Evolutionary conservation across 2,888 invertebrate genomes (phyloP).

Genomic region (Dynastes grantii): DNA sequence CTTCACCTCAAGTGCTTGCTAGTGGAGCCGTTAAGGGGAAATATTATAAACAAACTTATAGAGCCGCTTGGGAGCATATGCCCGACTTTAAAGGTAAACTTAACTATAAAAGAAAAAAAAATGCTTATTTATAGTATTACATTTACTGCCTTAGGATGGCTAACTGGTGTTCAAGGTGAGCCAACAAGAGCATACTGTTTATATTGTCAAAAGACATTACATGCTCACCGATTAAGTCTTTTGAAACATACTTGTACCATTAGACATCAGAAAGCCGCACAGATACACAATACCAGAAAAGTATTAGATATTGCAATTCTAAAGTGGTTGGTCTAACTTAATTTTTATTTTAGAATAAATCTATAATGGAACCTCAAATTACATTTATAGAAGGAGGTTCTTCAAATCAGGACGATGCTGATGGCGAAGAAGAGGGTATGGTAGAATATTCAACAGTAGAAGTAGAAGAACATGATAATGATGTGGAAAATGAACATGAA

Average conservation of each 20-base stretch:
- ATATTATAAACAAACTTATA: constrained; percentile 74
- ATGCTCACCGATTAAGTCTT: constrained; percentile 75
- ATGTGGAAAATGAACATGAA: constrained; percentile 60
- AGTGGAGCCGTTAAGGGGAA: constrained; percentile 62
- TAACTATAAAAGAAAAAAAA: background rate
- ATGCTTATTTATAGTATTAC: background rate
- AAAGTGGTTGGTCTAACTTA: background rate
- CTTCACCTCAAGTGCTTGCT: constrained; percentile 56
- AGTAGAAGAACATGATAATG: constrained; percentile 58
- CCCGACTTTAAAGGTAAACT: constrained; percentile 74
- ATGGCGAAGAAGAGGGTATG: constrained; percentile 56
- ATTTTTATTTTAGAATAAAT: constrained; percentile 51
- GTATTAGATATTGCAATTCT: constrained; percentile 53
- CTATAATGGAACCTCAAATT: constrained; percentile 49
- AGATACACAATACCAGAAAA: constrained; percentile 64
- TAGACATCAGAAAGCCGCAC: constrained; percentile 73
- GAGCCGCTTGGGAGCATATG: constrained; percentile 75
- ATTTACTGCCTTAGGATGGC: constrained; percentile 69
- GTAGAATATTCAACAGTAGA: constrained; percentile 54
- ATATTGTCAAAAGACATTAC: constrained; percentile 74
- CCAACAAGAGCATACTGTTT: constrained; percentile 75
- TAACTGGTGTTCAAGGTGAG: constrained; percentile 72
- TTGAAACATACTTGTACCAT: constrained; percentile 76
- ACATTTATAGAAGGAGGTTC: constrained; percentile 48
- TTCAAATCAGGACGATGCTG: constrained; percentile 54